phyloP scores from a whole-genome alignment of 2,888 invertebrate genomes.

The Ischnus inquisitorius region DNA sequence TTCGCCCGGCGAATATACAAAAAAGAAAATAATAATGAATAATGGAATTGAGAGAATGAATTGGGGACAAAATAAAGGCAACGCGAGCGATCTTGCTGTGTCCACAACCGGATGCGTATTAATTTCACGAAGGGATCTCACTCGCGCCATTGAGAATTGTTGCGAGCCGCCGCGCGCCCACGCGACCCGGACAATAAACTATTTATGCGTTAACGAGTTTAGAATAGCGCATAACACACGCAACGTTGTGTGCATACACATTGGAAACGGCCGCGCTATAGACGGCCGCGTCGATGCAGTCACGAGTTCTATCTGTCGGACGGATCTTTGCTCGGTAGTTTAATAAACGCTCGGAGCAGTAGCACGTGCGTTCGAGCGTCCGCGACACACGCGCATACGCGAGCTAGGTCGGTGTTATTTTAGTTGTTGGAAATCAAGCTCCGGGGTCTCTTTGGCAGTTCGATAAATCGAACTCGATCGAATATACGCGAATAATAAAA shows the following conservation, averaged over 20 bases:
- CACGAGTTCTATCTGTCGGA: slow-evolving; percentile 51
- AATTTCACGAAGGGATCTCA: slow-evolving; percentile 56
- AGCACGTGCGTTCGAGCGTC: slow-evolving; percentile 62
- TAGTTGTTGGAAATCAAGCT: slow-evolving; percentile 33
- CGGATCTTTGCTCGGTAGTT: slow-evolving; percentile 64
- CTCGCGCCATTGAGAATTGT: slow-evolving; percentile 19
- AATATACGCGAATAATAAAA: slow-evolving; percentile 15
- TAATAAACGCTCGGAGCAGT: slow-evolving; percentile 64
- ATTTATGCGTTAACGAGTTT: slow-evolving; percentile 68
- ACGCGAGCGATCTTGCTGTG: slow-evolving; percentile 35
- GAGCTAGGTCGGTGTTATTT: slow-evolving; percentile 10
- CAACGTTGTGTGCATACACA: slow-evolving; percentile 2
- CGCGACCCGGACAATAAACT: slow-evolving; percentile 66
- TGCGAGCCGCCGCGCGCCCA: slow-evolving; percentile 54
- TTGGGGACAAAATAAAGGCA: slow-evolving; percentile 20
- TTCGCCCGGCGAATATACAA: neutral
- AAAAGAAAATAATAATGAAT: neutral
- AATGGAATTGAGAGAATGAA: slow-evolving; percentile 13
- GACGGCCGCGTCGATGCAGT: slow-evolving; percentile 8
- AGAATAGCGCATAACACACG: slow-evolving; percentile 49
- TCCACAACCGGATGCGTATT: slow-evolving; percentile 68
- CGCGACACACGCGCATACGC: neutral
- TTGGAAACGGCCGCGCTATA: slow-evolving; percentile 14
- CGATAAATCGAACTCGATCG: slow-evolving; percentile 27
- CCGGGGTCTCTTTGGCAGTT: slow-evolving; percentile 18